Percentiles rank a stretch among this genome's conserved stretches.
Evolutionary conservation across 2,797 vertebrate genomes (phyloP).

Genomic region (Sebastes paucispinis): DNA sequence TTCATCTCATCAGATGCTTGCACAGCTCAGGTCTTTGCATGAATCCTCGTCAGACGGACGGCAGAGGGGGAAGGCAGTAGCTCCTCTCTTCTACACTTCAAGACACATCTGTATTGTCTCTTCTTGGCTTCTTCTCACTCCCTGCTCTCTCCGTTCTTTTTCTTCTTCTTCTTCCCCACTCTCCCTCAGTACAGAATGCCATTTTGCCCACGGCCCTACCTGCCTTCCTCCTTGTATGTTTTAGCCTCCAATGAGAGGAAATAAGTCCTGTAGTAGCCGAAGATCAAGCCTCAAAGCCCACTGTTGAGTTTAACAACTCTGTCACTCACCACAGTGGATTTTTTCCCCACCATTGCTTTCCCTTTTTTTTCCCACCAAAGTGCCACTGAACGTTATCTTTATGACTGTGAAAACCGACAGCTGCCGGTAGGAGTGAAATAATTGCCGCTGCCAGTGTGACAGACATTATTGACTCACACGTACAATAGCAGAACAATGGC

Average conservation of each 20-base stretch:
- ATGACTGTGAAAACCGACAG: conserved; percentile 48
- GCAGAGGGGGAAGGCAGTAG: background rate
- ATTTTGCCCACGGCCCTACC: background rate
- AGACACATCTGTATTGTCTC: conserved; percentile 27
- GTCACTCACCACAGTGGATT: conserved; percentile 26
- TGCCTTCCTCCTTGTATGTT: background rate
- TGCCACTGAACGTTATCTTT: conserved; percentile 53
- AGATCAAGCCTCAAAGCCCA: conserved; percentile 24
- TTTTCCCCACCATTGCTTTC: background rate
- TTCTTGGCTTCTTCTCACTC: background rate
- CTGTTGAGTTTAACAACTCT: conserved; percentile 28
- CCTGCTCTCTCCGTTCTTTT: background rate
- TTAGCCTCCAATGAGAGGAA: background rate
- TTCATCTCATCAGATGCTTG: conserved; percentile 35
- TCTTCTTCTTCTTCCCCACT: background rate
- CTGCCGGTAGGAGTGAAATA: conserved; percentile 62
- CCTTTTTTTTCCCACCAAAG: conserved; percentile 7
- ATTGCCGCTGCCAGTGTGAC: conserved; percentile 51
- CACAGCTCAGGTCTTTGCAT: conserved; percentile 12
- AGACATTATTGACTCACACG: conserved; percentile 52
- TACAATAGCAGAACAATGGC: conserved; percentile 53
- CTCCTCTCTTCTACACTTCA: conserved; percentile 13
- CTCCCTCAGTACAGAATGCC: background rate
- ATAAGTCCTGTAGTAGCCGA: conserved; percentile 7
- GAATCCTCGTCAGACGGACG: background rate